A percentile compares a stretch with the other conserved stretches of the same genome.
Conservation (phyloP, 2,797 vertebrate genomes). For the Clarias pachynema region DNA sequence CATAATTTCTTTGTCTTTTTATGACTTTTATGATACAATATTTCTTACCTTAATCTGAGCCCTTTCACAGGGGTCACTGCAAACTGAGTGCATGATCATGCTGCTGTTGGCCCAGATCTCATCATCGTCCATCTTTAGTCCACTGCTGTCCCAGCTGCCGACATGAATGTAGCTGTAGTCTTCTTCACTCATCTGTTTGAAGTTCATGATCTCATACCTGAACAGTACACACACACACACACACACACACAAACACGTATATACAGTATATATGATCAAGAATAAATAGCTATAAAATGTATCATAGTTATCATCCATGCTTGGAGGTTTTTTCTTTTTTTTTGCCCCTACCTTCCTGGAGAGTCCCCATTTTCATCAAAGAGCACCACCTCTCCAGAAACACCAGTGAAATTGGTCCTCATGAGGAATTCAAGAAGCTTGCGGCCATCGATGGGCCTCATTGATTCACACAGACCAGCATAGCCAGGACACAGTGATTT, state of each 20-base stretch:
- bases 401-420: constrained; percentile 95
- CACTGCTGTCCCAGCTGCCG: constrained; percentile 97
- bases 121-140: constrained; percentile 94
- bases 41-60: constrained; percentile 93
- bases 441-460: constrained; percentile 93
- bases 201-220: constrained; percentile 99
- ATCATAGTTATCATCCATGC: not conserved
- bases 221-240: not conserved
- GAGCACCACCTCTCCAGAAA: constrained; percentile 89
- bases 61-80: constrained; percentile 95
- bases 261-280: not conserved
- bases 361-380: constrained; percentile 98
- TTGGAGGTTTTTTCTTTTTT: not conserved
- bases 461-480: constrained; percentile 87
- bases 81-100: constrained; percentile 89
- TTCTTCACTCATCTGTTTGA: constrained; percentile 88
- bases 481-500: constrained; percentile 86
- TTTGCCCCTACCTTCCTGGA: constrained; percentile 85
- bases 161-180: constrained; percentile 94
- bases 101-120: constrained; percentile 94
- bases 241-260: not conserved
- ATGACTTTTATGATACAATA: not conserved
- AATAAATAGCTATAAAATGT: not conserved
- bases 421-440: constrained; percentile 94
- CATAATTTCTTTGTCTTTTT: not conserved